These are phyloP conservation scores for Brachycybe producta DNA, from an alignment of 2,888 invertebrate species.

Conservation along the genomic window DNA sequence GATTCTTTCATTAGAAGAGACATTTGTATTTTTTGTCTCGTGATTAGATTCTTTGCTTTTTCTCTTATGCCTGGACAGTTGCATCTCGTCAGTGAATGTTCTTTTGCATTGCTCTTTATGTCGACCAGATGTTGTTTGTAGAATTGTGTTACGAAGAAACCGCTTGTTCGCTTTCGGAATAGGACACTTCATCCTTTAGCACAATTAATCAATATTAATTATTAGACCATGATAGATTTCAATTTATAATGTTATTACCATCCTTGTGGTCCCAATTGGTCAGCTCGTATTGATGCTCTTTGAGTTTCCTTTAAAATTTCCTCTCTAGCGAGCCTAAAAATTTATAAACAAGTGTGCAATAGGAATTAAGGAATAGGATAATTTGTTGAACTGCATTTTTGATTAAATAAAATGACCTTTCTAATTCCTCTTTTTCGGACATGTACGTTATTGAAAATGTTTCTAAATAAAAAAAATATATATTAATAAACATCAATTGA, in stretches of 20 bases:
- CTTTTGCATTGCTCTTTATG: too few species aligned
- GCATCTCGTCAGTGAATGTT: too few species aligned
- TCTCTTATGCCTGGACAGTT: too few species aligned
- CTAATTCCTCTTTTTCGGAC: neutral
- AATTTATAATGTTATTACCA: neutral
- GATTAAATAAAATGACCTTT: neutral
- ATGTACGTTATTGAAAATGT: too few species aligned
- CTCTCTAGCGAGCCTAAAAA: constrained; percentile 3
- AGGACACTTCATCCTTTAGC: constrained; percentile 8
- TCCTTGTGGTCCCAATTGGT: constrained; percentile 10
- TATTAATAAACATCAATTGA: too few species aligned
- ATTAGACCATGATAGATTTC: neutral
- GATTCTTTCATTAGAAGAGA: too few species aligned
- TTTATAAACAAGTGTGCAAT: neutral
- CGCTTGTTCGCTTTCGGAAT: constrained; percentile 5
- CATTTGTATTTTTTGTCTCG: too few species aligned
- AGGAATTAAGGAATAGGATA: neutral
- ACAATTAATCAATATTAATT: neutral
- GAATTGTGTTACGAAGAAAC: constrained; percentile 3
- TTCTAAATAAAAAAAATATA: too few species aligned
- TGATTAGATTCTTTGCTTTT: too few species aligned
- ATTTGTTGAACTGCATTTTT: too few species aligned
- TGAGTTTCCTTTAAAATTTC: constrained; percentile 8
- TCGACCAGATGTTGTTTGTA: neutral
- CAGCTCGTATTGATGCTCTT: constrained; percentile 3